Conservation (phyloP, 1,140 invertebrate species). For the Panagrolaimus sp. region DNA sequence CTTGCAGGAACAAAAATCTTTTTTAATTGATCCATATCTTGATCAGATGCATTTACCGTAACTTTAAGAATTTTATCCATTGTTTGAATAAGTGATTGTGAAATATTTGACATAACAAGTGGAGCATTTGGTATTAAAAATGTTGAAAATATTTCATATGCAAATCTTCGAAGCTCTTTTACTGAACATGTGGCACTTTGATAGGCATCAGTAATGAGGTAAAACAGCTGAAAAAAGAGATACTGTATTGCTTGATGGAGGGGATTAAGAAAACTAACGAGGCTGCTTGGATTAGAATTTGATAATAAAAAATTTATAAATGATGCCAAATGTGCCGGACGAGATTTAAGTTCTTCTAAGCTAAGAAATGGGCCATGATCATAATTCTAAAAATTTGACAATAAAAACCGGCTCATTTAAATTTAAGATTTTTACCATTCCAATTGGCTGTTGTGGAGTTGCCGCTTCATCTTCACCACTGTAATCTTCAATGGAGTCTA, state of each 20-base stretch:
- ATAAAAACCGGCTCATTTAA: too few relatives aligned
- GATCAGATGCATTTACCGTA: constrained; percentile 17
- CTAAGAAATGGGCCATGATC: constrained; percentile 30
- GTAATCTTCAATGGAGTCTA: constrained; percentile 24
- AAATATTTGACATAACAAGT: constrained; percentile 35
- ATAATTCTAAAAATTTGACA: neutral
- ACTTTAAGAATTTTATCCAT: constrained; percentile 45
- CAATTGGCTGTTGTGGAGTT: neutral
- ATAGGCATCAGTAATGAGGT: constrained; percentile 77
- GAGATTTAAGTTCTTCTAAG: constrained; percentile 29
- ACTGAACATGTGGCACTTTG: constrained; percentile 69
- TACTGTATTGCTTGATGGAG: neutral
- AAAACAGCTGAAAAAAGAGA: constrained; percentile 70
- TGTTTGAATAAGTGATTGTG: constrained; percentile 34
- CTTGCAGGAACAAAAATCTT: constrained; percentile 81
- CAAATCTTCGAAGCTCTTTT: constrained; percentile 89
- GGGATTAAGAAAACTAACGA: constrained; percentile 19
- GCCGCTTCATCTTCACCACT: constrained; percentile 31
- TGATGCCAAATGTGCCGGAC: constrained; percentile 33
- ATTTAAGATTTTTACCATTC: too few relatives aligned
- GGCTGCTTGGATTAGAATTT: constrained; percentile 36
- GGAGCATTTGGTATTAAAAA: constrained; percentile 80
- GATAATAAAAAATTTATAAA: constrained; percentile 37
- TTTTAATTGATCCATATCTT: constrained; percentile 71
- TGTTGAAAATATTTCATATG: constrained; percentile 92